Percentiles rank a stretch among this genome's conserved stretches.
phyloP scores from a whole-genome alignment of 2,113 vertebrate species.

The Naja naja region DNA sequence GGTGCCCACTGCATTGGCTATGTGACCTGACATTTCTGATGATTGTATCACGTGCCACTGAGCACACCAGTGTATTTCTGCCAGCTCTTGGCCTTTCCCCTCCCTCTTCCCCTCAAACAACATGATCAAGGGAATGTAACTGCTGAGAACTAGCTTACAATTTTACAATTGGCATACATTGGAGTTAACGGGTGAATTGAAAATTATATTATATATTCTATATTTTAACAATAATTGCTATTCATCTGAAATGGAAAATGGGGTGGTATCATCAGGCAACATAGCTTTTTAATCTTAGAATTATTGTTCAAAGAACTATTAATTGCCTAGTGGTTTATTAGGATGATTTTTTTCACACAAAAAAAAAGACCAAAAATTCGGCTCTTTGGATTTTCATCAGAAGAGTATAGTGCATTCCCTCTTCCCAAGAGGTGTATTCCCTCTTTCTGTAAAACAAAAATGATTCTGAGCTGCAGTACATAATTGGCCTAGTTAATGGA shows the following conservation, averaged over 20 bases:
- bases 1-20: slow-evolving; percentile 29
- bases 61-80: slow-evolving; percentile 36
- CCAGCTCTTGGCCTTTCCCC: slow-evolving; percentile 53
- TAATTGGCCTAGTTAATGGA: neutral
- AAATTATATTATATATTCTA: slow-evolving; percentile 73
- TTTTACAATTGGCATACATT: slow-evolving; percentile 76
- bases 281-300: neutral
- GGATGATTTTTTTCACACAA: neutral
- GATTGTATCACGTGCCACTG: neutral
- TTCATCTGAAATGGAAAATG: slow-evolving; percentile 50
- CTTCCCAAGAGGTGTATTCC: neutral
- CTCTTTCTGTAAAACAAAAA: neutral
- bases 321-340: neutral
- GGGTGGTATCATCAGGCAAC: slow-evolving; percentile 34
- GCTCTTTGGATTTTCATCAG: neutral
- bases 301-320: neutral
- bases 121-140: slow-evolving; percentile 74
- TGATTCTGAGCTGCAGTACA: neutral
- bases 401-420: neutral
- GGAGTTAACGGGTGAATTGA: slow-evolving; percentile 83
- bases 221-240: slow-evolving; percentile 75
- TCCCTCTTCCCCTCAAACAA: slow-evolving; percentile 48
- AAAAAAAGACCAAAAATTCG: neutral
- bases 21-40: slow-evolving; percentile 38
- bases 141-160: slow-evolving; percentile 73